Evolutionary conservation across 1,140 invertebrate species (phyloP), one percentile per base, ranked within the genome.

Genomic region (Drosophila pectinifera): DNA sequence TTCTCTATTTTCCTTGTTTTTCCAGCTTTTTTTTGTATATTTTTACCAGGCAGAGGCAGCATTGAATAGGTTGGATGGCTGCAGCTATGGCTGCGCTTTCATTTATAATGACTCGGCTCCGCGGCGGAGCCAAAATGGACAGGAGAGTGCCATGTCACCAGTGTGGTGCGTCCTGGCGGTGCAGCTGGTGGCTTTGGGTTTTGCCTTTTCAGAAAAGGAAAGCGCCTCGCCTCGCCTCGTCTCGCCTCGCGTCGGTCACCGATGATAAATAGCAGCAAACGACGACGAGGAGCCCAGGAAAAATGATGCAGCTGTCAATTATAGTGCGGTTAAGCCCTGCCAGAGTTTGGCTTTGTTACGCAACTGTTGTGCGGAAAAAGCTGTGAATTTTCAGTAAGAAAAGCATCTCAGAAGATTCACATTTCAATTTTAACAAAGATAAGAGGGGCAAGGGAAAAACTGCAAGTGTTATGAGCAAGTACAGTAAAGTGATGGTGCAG

Each of bases 71-170:
- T 55, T 64, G 36, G 46, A 53, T 58, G 41, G 63, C 46, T 53
- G 26, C 26, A 28, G 26, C 26, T 28, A 28, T 28, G 73, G 48
- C 63, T 61, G 65, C 49, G 83, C 83, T 77, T 89, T 89, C 76
- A 88, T 89, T 88, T 89, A 70, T 77, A 89, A 83, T 89, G 75
- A 79, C 79, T 84, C 48, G 68, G 80, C 70, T 55, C 22, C 28
- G 59, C 16, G 36, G 18, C 5, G 41, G n/a, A 43, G 62, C 58
- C 59, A 41, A 59, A 63, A 63, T 59, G 42, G 49, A 78, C 69
- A 46, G 54, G 64, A 62, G 51, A 73, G 78, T 57, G 75, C 51
- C 68, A 38, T 75, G 73, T 72, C 64, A 77, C 41, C 53, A 67
- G 54, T 49, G 31, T 34, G 65, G 38, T 58, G 34, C 28, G 38